Base-by-base conservation (phyloP, 2,797 vertebrate species). In the Leptoclinus maculatus region DNA sequence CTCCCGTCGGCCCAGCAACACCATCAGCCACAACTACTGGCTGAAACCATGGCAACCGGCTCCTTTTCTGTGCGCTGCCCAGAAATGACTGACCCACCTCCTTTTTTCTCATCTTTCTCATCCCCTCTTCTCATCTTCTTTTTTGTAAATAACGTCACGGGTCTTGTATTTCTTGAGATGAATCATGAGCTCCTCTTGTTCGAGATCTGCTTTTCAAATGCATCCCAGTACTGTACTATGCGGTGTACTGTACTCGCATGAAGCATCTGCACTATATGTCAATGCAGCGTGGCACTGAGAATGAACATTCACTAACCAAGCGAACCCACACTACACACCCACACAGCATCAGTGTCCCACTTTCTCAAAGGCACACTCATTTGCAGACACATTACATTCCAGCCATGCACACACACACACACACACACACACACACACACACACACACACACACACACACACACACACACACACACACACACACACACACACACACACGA, bases 11-110 rank as follows among this genome's bases (percentile, higher is more conserved):
- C 90, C 85, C 86, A 83, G 89, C 88, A 92, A 91, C 89, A 89
- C 86, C 87, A 34, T 34, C 32, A 93, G 90, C 85, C 77, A 83
- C 84, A 88, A 85, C 87, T 85, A 83, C 85, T 88, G 54, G 54
- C 79, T 74, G 91, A 89, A 88, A 84, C 92, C 93, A 94, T 93
- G 90, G 93, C 86, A 93, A 94, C 93, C 47, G 45, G 64, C 80
- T 88, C 78, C 82, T 57, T 34, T 25, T 85, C 83, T 77, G 78
- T 51, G 68, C 79, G 83, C 81, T 85, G 76, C 83, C 82, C 79
- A 79, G 76, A 79, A 79, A 79, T 53, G 63, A 86, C 69, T 74
- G 79, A 76, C 74, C 80, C 72, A 36, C 29, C 27, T 45, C 53
- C 39, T 76, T 63, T 58, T 51, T 47, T 60, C 36, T 66, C n/a